phyloP scores from a whole-genome alignment of 2,797 vertebrate genomes.

The Simalia tracyae region DNA sequence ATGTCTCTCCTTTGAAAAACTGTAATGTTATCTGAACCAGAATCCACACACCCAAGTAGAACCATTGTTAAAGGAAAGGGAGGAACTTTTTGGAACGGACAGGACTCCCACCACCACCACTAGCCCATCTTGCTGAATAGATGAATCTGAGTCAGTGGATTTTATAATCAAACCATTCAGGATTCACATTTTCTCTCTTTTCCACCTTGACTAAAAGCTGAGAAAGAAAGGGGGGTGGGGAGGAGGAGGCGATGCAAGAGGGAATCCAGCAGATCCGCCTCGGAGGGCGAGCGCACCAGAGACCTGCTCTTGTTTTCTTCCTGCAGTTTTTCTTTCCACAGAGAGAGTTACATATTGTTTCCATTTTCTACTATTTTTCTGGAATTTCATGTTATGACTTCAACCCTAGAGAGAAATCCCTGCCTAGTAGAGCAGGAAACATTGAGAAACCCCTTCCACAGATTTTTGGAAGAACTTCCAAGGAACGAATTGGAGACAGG shows the following conservation, averaged over 20 bases:
- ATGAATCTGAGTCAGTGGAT: neutral
- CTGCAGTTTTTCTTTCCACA: neutral
- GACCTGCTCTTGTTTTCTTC: slow-evolving; percentile 13
- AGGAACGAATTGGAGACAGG: slow-evolving; percentile 27
- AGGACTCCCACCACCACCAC: neutral
- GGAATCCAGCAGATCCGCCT: slow-evolving; percentile 14
- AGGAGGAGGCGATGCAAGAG: neutral
- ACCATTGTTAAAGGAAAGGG: neutral
- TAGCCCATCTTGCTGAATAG: neutral
- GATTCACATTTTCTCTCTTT: slow-evolving; percentile 5
- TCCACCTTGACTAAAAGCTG: neutral
- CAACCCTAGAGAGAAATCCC: slow-evolving; percentile 47
- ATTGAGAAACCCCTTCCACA: slow-evolving; percentile 37
- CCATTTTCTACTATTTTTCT: slow-evolving; percentile 52
- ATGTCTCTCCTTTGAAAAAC: neutral
- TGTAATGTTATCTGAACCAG: neutral
- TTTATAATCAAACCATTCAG: neutral
- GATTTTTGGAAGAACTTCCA: slow-evolving; percentile 35
- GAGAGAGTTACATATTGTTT: slow-evolving; percentile 45
- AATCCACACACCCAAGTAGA: neutral
- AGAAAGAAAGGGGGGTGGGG: neutral
- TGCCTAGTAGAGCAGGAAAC: slow-evolving; percentile 41
- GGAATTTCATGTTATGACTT: slow-evolving; percentile 56
- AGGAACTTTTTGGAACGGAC: neutral
- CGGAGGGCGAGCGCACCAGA: neutral